Conservation (phyloP, 2,113 vertebrate genomes). For the Scalopus aquaticus region DNA sequence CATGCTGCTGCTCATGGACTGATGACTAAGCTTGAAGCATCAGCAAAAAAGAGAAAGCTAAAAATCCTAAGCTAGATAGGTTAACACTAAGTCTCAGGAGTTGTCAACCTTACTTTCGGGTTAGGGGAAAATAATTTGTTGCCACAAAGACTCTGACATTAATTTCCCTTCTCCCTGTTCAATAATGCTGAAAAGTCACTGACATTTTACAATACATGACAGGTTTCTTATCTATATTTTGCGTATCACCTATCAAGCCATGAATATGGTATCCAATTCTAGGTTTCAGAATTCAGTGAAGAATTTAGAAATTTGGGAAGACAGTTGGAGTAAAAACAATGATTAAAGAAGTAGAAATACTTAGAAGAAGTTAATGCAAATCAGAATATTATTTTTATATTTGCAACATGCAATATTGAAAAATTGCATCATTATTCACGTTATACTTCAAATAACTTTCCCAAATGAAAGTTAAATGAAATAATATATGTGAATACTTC, state of each 20-base stretch:
- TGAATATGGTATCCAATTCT: neutral
- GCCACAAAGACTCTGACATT: neutral
- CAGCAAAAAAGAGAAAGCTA: neutral
- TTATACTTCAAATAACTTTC: neutral
- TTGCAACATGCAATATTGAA: neutral
- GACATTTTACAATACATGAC: too few relatives aligned
- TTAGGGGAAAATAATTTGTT: neutral
- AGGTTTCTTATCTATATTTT: neutral
- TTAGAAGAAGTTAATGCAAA: neutral
- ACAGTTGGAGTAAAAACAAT: conserved; percentile 29
- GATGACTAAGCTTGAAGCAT: neutral
- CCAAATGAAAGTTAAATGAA: conserved; percentile 9
- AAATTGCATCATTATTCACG: neutral
- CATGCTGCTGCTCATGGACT: neutral
- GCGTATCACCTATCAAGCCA: neutral
- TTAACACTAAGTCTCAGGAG: neutral
- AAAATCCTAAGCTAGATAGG: neutral
- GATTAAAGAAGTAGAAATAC: neutral
- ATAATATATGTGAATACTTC: neutral
- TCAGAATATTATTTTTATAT: neutral
- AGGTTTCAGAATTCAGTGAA: neutral
- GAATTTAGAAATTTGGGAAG: conserved; percentile 24
- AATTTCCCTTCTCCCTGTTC: neutral
- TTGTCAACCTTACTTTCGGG: neutral
- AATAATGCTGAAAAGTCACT: neutral